Percentiles rank a stretch among this genome's conserved stretches.
These are phyloP conservation scores for Chionoecetes opilio DNA, from an alignment of 1,140 invertebrate genomes.

Conservation along the genomic window DNA sequence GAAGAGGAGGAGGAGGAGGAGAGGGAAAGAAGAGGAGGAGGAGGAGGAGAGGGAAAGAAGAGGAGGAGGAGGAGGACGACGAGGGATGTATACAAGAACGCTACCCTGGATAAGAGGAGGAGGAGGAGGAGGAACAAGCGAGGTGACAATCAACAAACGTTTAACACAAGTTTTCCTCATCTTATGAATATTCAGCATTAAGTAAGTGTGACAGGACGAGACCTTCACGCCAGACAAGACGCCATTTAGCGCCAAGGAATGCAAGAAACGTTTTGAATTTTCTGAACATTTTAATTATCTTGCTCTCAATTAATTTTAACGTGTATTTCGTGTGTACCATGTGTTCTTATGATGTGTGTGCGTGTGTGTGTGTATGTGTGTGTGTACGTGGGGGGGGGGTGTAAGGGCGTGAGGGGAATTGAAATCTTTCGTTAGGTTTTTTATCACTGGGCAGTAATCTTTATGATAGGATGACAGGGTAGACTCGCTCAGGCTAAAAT, in stretches of 20 bases:
- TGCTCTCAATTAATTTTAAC: background rate
- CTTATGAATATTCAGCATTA: background rate
- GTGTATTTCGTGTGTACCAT: background rate
- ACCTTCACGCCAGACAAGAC: background rate
- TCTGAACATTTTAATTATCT: background rate
- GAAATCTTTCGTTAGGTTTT: background rate
- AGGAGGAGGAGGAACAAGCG: background rate
- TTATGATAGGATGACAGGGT: too few species aligned
- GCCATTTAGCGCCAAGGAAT: background rate
- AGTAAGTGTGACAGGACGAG: background rate
- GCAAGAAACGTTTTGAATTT: background rate
- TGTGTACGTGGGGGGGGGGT: background rate
- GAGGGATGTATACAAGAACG: too few species aligned
- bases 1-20: too few species aligned
- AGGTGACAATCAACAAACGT: conserved; percentile 6
- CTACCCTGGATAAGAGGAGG: background rate
- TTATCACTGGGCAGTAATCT: background rate
- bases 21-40: too few species aligned
- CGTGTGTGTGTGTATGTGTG: background rate
- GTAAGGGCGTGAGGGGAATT: background rate
- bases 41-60: too few species aligned
- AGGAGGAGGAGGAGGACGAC: background rate
- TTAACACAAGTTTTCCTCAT: background rate
- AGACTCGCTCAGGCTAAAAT: too few species aligned
- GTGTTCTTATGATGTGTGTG: background rate